phyloP scores from a whole-genome alignment of 2,888 invertebrate genomes.

The Archips crataeganus region DNA sequence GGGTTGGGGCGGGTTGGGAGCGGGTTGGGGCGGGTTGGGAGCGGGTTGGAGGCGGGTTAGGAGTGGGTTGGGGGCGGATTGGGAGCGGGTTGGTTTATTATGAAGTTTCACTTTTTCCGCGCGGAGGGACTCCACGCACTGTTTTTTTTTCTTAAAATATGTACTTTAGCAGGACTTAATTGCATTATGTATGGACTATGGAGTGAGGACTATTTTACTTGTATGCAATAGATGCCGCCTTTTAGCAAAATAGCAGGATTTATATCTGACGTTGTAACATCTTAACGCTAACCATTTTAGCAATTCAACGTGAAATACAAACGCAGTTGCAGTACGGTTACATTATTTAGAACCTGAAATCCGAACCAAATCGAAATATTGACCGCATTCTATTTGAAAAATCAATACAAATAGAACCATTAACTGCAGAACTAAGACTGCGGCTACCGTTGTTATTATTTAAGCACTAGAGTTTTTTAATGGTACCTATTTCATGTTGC shows the following conservation, averaged over 20 bases:
- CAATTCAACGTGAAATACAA: background rate
- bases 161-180: too few relatives aligned
- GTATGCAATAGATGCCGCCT: background rate
- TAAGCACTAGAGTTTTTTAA: background rate
- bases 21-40: too few relatives aligned
- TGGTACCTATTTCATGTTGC: background rate
- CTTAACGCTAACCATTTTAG: background rate
- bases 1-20: too few relatives aligned
- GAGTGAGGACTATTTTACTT: too few relatives aligned
- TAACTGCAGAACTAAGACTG: constrained; percentile 20
- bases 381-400: constrained; percentile 19
- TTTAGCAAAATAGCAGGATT: background rate
- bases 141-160: too few relatives aligned
- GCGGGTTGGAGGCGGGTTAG: too few relatives aligned
- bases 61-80: too few relatives aligned
- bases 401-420: constrained; percentile 19
- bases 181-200: too few relatives aligned
- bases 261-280: background rate
- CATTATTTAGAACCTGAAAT: background rate
- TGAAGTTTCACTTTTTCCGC: too few relatives aligned
- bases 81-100: too few relatives aligned
- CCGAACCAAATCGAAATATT: background rate
- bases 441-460: background rate
- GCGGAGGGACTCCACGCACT: too few relatives aligned
- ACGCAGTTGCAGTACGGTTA: background rate